Conservation (phyloP, 2,888 invertebrate species). For the Eristalis arbustorum region DNA sequence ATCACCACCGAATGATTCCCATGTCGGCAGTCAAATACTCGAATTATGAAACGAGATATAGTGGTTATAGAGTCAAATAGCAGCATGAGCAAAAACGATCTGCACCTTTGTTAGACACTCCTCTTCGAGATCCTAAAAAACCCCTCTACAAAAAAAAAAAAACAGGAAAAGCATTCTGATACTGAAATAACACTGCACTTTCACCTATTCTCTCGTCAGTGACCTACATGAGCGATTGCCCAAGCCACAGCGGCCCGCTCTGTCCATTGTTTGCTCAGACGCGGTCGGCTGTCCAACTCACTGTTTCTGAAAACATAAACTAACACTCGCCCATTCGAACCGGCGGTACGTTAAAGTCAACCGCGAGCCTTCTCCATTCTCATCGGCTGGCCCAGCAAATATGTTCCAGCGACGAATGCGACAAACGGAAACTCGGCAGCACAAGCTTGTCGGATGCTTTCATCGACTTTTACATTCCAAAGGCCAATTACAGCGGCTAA, state of each 20-base stretch:
- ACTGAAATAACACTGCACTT: too few species aligned
- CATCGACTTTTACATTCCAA: conserved; percentile 56
- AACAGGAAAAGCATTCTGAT: too few species aligned
- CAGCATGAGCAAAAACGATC: too few species aligned
- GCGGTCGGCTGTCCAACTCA: not conserved
- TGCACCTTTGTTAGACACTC: too few species aligned
- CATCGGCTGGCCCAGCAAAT: too few species aligned
- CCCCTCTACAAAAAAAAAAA: too few species aligned
- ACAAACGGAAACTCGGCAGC: conserved; percentile 23
- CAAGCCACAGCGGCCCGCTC: not conserved
- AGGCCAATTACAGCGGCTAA: conserved; percentile 57
- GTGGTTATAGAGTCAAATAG: too few species aligned
- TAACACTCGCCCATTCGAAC: not conserved
- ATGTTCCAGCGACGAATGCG: not conserved
- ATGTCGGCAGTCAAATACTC: too few species aligned
- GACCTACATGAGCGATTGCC: not conserved
- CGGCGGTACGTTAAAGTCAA: not conserved
- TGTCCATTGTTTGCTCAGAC: not conserved
- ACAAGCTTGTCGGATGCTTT: conserved; percentile 31
- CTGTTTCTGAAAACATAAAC: not conserved
- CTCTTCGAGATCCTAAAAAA: too few species aligned
- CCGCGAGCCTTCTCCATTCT: not conserved
- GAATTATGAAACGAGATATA: too few species aligned
- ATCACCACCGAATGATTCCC: too few species aligned
- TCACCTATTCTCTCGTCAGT: not conserved